Evolutionary conservation across 1,140 invertebrate species (phyloP).

Genomic region (Harlomillsia oculata): DNA sequence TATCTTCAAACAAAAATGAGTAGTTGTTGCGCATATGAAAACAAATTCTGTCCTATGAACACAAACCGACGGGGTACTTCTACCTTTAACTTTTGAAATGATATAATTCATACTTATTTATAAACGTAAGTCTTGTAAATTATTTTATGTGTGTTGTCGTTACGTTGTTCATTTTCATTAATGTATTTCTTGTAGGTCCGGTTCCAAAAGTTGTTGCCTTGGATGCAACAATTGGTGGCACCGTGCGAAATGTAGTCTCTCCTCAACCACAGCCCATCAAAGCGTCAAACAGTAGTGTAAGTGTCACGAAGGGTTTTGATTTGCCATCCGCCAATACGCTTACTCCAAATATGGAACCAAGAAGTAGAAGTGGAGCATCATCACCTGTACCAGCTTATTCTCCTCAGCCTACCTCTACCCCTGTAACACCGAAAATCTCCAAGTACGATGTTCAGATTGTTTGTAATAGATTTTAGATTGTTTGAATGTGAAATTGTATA

Average conservation of each 20-base stretch:
- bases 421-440: too few relatives aligned
- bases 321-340: conserved; percentile 10
- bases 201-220: conserved; percentile 7
- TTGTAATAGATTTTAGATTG: not conserved
- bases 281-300: conserved; percentile 22
- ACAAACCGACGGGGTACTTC: too few relatives aligned
- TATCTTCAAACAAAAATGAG: too few relatives aligned
- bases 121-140: not conserved
- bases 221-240: not conserved
- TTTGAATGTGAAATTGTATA: not conserved
- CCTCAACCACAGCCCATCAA: conserved; percentile 6
- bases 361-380: conserved; percentile 10
- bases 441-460: not conserved
- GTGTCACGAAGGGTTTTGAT: conserved; percentile 30
- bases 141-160: not conserved
- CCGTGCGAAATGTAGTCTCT: not conserved
- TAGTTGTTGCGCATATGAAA: too few relatives aligned
- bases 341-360: not conserved
- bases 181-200: not conserved
- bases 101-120: not conserved
- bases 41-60: too few relatives aligned
- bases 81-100: too few relatives aligned
- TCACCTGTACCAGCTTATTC: too few relatives aligned
- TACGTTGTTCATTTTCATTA: not conserved
- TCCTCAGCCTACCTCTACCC: not conserved